Base-by-base conservation (phyloP, 2,113 vertebrate species). In the Triplophysa rosa region DNA sequence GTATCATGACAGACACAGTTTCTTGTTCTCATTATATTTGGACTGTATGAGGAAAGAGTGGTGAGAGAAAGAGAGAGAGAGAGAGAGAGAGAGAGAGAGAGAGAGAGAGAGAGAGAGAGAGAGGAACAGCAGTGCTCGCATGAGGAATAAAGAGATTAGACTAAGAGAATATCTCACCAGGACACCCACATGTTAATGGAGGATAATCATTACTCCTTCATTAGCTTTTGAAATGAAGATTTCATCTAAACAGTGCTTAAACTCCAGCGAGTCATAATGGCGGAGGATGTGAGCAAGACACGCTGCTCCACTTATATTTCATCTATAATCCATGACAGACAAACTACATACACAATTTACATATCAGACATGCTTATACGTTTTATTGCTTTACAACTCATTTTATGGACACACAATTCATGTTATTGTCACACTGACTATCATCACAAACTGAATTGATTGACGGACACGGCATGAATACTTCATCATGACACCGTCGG, bases 191-290 rank as follows among this genome's bases (percentile, higher is more conserved):
- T 6, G n/a, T 68, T 59, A 49, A 29, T 42, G 4, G 37, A 68
- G 52, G 23, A 66, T 21, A 59, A 62, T 47, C 26, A 42, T 63
- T 68, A 66, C 66, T 42, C 68, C 63, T 54, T 73, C 63, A 42
- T 79, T 79, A 74, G 26, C 23, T 62, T 19, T 21, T 52, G 72
- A 64, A 58, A 37, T 37, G 33, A 37, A 37, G 33, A 24, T 72
- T 72, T 59, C 68, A 69, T n/a, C 37, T 71, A 58, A 45, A 74
- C 49, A 62, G 68, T 62, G 12, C 6, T 78, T 79, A 68, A 82
- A 66, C 61, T 19, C 56, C 45, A 24, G 67, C 26, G 62, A 23
- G 10, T 40, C 59, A 3, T 45, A 74, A 74, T 26, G 68, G 49
- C 24, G 69, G 49, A 42, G 37, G 24, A n/a, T 45, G 45, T 40